Evolutionary conservation across 1,140 invertebrate species (phyloP).

Genomic region (Delia radicum): DNA sequence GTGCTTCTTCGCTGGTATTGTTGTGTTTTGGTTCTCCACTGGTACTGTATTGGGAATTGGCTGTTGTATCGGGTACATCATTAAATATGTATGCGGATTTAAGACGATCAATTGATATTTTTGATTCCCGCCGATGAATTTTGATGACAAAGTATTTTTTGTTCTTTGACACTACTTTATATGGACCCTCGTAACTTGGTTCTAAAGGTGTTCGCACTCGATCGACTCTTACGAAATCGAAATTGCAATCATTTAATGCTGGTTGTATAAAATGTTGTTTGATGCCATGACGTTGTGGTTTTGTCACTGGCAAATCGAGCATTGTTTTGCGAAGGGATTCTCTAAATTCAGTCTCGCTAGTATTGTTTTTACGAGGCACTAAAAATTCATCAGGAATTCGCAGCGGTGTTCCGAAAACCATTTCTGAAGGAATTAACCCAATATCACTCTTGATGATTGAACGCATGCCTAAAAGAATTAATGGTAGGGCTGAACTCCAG

Average conservation of each 20-base stretch:
- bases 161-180: background rate
- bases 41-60: background rate
- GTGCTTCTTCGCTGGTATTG: too few species aligned
- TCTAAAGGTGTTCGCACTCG: background rate
- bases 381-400: conserved; percentile 52
- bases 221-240: background rate
- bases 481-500: background rate
- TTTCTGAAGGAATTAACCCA: conserved; percentile 16
- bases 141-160: background rate
- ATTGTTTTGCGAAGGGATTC: background rate
- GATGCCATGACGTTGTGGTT: background rate
- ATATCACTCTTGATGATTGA: conserved; percentile 29
- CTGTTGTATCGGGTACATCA: background rate
- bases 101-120: background rate
- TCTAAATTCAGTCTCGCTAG: background rate
- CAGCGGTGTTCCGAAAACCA: conserved; percentile 37
- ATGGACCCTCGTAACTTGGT: background rate
- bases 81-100: background rate
- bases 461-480: conserved; percentile 37
- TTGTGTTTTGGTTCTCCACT: too few species aligned
- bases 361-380: background rate
- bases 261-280: background rate
- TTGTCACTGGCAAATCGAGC: background rate
- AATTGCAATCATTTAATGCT: background rate
- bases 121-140: background rate